Evolutionary conservation across 2,888 invertebrate genomes (phyloP), one percentile per base, ranked within the genome.

Genomic region (Protonemura montana): DNA sequence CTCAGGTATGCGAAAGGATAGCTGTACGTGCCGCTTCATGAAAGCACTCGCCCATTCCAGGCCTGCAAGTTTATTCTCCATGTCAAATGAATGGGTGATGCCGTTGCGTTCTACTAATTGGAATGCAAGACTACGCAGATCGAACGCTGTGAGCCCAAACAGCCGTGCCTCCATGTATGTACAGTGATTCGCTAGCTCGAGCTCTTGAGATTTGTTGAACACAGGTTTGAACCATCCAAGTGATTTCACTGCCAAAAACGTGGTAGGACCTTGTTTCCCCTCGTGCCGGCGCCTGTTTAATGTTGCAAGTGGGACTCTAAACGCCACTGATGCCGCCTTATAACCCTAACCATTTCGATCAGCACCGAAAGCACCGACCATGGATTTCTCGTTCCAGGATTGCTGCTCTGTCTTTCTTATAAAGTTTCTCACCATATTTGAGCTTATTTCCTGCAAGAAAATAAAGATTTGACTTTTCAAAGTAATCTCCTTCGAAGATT

Each of bases 261-360:
- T 27, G 25, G 82, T 82, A 42, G 81, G 82, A 21, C 59, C 82
- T 2, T 7, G 82, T 27, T 86, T 87, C 42, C 82, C 82, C 87
- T 86, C 85, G 82, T n/a, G n/a, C n/a, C n/a, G n/a, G n/a, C 85
- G 86, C 27, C 87, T 35, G 83, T 88, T 87, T 35, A 88, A 85
- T 26, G 88, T 89, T 76, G 87, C 87, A 82, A 87, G 87, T 35
- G 88, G 88, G 59, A 88, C 87, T 82, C 27, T 42, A 83, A 86
- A 88, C 78, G 29, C 28, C 41, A 28, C 76, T 27, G 88, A 84
- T 41, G 88, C n/a, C 88, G 85, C 86, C 85, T 78, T 81, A 29
- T 81, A 87, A 88, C 16, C 88, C 88, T 86, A 86, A 28, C 87
- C 87, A 25, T 84, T 84, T 76, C 86, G 42, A 83, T 87, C 87